Evolutionary conservation across 2,113 vertebrate species (phyloP).

Genomic region (Gasterosteus aculeatus): DNA sequence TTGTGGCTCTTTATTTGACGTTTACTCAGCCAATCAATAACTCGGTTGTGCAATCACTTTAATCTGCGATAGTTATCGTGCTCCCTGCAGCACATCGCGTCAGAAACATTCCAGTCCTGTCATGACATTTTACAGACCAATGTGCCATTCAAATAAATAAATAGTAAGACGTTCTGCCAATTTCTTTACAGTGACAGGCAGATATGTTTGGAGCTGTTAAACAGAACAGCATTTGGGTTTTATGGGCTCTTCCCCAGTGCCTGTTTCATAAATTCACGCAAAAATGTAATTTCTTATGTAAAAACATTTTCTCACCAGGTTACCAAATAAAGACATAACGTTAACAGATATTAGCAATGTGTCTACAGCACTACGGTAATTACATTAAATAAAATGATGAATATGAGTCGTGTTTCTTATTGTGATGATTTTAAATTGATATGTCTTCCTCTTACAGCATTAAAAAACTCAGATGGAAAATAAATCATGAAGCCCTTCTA

Average conservation of each 20-base stretch:
- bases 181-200: not conserved
- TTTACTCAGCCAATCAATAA: not conserved
- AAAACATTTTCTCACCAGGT: not conserved
- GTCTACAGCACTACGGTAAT: not conserved
- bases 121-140: not conserved
- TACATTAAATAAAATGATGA: not conserved
- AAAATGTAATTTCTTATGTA: not conserved
- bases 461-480: no score
- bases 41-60: constrained; percentile 29
- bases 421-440: not conserved
- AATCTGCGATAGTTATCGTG: constrained; percentile 8
- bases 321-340: no score
- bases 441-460: not conserved
- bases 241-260: not conserved
- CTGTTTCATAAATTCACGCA: not conserved
- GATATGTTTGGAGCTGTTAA: not conserved
- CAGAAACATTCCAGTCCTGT: constrained; percentile 51
- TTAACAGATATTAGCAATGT: not conserved
- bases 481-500: not conserved
- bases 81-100: constrained; percentile 23
- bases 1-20: not conserved
- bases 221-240: no score
- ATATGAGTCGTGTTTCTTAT: not conserved
- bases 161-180: not conserved
- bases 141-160: not conserved